These are phyloP conservation scores for Megathymus violae DNA, from an alignment of 1,140 invertebrate genomes.

Conservation along the genomic window DNA sequence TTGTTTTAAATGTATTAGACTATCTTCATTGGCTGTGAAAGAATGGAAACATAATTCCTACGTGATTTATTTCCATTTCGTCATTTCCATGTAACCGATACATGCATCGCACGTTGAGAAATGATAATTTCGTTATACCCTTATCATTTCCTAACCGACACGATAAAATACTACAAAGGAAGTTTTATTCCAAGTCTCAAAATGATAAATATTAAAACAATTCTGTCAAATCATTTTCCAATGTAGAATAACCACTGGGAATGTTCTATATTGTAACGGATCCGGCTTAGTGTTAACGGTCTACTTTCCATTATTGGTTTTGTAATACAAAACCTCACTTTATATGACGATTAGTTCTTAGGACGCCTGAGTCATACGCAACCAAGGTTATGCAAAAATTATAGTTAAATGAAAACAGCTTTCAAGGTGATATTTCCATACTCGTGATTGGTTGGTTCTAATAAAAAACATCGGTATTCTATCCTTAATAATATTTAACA, in stretches of 20 bases:
- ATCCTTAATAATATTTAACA: not conserved
- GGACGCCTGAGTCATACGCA: constrained; percentile 50
- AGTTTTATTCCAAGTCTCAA: constrained; percentile 13
- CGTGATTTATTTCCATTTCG: constrained; percentile 23
- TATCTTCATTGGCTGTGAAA: not conserved
- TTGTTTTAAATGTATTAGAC: not conserved
- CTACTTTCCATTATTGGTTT: constrained; percentile 47
- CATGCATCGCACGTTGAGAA: constrained; percentile 11
- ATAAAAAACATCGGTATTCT: constrained; percentile 4
- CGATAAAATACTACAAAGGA: constrained; percentile 19
- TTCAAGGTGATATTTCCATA: constrained; percentile 48
- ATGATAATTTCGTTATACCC: constrained; percentile 20
- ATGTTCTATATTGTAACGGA: not conserved
- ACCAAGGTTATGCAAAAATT: constrained; percentile 58
- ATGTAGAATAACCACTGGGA: not conserved
- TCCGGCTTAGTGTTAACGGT: constrained; percentile 6
- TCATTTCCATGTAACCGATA: constrained; percentile 8
- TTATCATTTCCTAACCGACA: constrained; percentile 30
- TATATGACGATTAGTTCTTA: constrained; percentile 53
- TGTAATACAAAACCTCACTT: constrained; percentile 47
- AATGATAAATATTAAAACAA: too few species aligned
- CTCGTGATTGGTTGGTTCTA: constrained; percentile 16
- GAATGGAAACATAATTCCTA: not conserved
- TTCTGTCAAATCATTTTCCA: not conserved
- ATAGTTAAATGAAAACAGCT: constrained; percentile 52